phyloP scores from a whole-genome alignment of 2,888 invertebrate genomes.

The Malacosoma neustria region DNA sequence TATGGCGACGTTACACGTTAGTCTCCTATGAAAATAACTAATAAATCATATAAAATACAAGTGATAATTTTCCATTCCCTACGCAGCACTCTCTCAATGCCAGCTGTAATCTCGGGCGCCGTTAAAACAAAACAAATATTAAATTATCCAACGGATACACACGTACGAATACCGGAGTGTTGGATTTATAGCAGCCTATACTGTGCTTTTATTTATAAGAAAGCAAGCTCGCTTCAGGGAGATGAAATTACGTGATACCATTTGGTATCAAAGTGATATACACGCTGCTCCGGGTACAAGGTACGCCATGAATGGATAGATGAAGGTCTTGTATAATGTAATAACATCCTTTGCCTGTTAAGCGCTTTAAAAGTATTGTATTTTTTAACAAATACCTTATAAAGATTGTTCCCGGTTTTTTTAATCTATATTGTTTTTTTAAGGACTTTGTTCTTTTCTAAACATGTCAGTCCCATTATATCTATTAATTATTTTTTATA shows the following conservation, averaged over 20 bases:
- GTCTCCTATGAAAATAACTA: no score
- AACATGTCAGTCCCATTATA: no score
- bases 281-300: constrained; percentile 25
- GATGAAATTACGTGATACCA: constrained; percentile 75
- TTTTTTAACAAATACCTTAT: no score
- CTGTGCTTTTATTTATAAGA: constrained; percentile 71
- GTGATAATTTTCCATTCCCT: background rate
- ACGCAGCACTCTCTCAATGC: constrained; percentile 36
- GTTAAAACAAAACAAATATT: constrained; percentile 61
- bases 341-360: background rate
- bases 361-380: no score
- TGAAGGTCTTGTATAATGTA: background rate
- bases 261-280: constrained; percentile 70
- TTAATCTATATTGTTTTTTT: no score
- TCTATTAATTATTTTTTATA: no score
- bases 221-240: constrained; percentile 56
- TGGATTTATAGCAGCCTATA: constrained; percentile 69
- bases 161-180: constrained; percentile 61
- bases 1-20: no score
- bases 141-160: constrained; percentile 57
- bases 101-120: constrained; percentile 33
- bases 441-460: no score
- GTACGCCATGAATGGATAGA: background rate
- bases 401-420: no score
- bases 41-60: background rate